Conservation (phyloP, 2,888 invertebrate species). For the Ormyrus labotus region DNA sequence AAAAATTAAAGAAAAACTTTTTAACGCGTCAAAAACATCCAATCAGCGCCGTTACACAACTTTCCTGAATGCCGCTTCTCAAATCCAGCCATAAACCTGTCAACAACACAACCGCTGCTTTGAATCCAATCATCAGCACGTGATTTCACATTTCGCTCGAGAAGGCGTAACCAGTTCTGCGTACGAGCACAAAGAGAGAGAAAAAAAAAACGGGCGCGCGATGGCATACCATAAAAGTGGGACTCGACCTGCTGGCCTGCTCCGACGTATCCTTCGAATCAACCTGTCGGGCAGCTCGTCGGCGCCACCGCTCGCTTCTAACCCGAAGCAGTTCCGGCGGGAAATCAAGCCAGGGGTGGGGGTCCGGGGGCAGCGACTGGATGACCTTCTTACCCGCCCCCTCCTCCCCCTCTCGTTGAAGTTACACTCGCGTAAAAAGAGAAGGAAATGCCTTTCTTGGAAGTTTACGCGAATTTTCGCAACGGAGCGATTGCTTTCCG, state of each 20-base stretch:
- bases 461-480: not conserved
- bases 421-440: not conserved
- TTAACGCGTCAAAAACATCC: no score
- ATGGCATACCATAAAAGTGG: slow-evolving; percentile 29
- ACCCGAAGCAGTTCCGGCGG: slow-evolving; percentile 29
- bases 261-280: slow-evolving; percentile 22
- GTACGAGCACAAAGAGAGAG: no score
- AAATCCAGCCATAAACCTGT: no score
- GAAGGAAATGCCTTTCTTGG: not conserved
- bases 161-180: no score
- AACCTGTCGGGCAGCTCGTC: slow-evolving; percentile 25
- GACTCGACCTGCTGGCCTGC: slow-evolving; percentile 48
- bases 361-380: no score
- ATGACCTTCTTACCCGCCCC: slow-evolving; percentile 30
- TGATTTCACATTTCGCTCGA: no score
- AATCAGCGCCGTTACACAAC: no score
- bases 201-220: not conserved
- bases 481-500: no score
- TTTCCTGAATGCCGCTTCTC: no score
- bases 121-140: no score
- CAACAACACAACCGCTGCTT: no score
- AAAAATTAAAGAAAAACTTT: no score
- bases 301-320: slow-evolving; percentile 50
- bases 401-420: not conserved
- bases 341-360: not conserved